Evolutionary conservation across 2,113 vertebrate genomes (phyloP).

Genomic region (Tenebrosternarchus preto): DNA sequence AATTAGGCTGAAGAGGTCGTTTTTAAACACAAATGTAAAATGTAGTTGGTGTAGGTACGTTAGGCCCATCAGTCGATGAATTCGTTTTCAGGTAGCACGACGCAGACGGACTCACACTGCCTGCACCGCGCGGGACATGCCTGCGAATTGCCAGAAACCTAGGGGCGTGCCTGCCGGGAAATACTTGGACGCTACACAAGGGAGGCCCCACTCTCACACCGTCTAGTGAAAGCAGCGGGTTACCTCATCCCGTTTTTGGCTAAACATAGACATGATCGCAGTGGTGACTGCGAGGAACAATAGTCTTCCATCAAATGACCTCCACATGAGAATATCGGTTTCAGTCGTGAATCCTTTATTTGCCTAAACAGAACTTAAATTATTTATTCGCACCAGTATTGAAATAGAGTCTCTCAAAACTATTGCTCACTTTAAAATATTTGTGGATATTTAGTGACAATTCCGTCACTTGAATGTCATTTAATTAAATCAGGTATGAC

Average conservation of each 20-base stretch:
- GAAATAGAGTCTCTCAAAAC: neutral
- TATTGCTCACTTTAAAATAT: neutral
- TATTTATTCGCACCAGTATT: neutral
- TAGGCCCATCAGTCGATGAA: no score
- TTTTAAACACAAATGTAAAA: no score
- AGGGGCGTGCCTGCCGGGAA: slow-evolving; percentile 70
- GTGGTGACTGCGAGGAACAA: no score
- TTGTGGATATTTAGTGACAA: slow-evolving; percentile 7
- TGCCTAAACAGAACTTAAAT: neutral
- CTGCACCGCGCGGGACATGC: neutral
- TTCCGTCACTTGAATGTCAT: slow-evolving; percentile 35
- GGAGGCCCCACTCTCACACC: slow-evolving; percentile 22
- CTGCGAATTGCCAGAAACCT: slow-evolving; percentile 32
- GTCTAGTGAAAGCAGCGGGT: slow-evolving; percentile 29
- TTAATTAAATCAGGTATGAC: slow-evolving; percentile 38
- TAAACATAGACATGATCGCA: slow-evolving; percentile 22
- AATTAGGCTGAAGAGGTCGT: no score
- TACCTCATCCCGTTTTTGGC: slow-evolving; percentile 44
- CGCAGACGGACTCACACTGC: neutral
- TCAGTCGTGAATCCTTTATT: neutral
- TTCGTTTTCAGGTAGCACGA: neutral
- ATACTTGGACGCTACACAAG: slow-evolving; percentile 40
- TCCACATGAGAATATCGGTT: neutral
- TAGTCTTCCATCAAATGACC: neutral
- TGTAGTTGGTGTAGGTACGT: no score